Base-by-base conservation (phyloP, 2,797 vertebrate species). In the Onychomys arenicola region DNA sequence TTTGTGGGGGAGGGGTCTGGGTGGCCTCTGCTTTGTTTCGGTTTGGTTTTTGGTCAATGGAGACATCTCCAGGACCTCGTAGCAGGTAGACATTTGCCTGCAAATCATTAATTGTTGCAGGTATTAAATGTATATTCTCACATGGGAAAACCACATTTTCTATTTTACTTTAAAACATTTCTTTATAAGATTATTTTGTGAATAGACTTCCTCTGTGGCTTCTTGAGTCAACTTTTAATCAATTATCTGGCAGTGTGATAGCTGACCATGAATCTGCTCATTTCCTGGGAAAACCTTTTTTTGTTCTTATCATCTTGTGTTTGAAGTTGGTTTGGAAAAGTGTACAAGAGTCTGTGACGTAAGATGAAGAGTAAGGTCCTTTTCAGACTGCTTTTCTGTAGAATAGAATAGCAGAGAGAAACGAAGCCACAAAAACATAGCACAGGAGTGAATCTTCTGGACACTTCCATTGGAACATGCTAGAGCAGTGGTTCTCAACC, bases 321-420 rank as follows among this genome's bases (percentile, higher is more conserved):
- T 91, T 92, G 87, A 81, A 88, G 12, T 87, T 97, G 88, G 49
- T 78, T 93, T 94, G 23, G 55, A 37, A 5, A 61, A 84, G 29
- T 90, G 1, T 34, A 65, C 52, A 73, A 69, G 57, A 95, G 17
- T 78, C 67, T 16, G 14, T 63, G 49, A 95, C n/a, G 84, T 89
- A 92, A 96, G 49, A 81, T 81, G 49, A 95, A 96, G 90, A 83
- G 78, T 93, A 85, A 93, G 94, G 96, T 97, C 32, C 32, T 40
- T 92, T 97, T 98, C 97, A 98, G 97, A 98, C 96, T 96, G 27
- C 40, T 91, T 95, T 98, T 98, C 95, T 98, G 96, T 96, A 98
- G 96, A 98, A 96, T 97, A 95, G 96, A 98, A 97, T 98, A 98
- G 97, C 97, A 97, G 97, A 97, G 97, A 95, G 98, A 97, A 98